These are phyloP conservation scores for Xyrauchen texanus DNA, from an alignment of 2,113 vertebrate species.

Conservation along the genomic window DNA sequence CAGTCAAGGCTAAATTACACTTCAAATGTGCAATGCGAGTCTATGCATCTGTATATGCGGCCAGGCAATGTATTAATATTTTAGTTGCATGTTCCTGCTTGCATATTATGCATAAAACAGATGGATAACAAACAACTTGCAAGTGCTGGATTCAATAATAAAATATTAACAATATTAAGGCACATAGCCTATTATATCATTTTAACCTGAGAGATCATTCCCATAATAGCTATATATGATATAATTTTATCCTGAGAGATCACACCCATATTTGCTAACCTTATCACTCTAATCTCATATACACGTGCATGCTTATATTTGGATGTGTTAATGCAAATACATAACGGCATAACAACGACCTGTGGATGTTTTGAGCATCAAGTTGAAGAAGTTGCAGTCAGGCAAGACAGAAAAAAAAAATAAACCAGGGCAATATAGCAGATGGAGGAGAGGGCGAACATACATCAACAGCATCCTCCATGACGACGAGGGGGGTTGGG, in stretches of 20 bases:
- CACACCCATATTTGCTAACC: neutral
- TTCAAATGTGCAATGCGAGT: too few species aligned
- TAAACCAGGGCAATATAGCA: neutral
- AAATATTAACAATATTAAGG: neutral
- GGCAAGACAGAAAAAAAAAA: slow-evolving; percentile 35
- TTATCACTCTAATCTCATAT: neutral
- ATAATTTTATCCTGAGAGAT: neutral
- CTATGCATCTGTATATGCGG: too few species aligned
- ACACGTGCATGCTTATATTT: neutral
- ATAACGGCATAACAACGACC: slow-evolving; percentile 39
- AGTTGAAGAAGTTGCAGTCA: slow-evolving; percentile 42
- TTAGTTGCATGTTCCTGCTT: neutral
- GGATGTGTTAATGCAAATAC: neutral
- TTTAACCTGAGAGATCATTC: neutral
- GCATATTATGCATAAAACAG: neutral
- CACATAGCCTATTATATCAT: slow-evolving; percentile 2
- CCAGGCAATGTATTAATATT: too few species aligned
- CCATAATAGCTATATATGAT: neutral
- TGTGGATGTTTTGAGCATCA: slow-evolving; percentile 45
- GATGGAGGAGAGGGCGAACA: slow-evolving; percentile 32
- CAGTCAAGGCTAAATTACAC: neutral
- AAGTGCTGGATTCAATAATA: neutral
- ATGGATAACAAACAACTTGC: neutral
- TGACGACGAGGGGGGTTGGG: slow-evolving; percentile 55
- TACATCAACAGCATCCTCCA: slow-evolving; percentile 68